These are phyloP conservation scores for Vanessa atalanta DNA, from an alignment of 1,140 invertebrate species.

Conservation along the genomic window DNA sequence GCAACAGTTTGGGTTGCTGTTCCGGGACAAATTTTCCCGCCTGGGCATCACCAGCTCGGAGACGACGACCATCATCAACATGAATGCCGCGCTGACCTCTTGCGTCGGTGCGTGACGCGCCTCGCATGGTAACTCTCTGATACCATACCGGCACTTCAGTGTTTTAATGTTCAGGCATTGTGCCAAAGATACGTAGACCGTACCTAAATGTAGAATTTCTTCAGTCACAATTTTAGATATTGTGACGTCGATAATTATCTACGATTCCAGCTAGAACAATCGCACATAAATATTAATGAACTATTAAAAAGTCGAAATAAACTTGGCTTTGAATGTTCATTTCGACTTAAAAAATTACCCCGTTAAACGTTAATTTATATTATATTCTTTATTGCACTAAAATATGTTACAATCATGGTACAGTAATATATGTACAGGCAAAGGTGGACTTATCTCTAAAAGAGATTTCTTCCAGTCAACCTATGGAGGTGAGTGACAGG, in stretches of 20 bases:
- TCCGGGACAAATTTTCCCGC: constrained; percentile 81
- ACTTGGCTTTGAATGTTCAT: too few species aligned
- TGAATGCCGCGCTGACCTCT: constrained; percentile 83
- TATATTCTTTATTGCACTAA: too few species aligned
- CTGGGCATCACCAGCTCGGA: constrained; percentile 83
- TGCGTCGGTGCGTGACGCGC: constrained; percentile 82
- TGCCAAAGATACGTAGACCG: constrained; percentile 2
- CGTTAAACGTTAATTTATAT: too few species aligned
- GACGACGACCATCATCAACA: constrained; percentile 85
- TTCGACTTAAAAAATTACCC: too few species aligned
- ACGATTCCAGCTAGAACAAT: too few species aligned
- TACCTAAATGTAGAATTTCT: constrained; percentile 1
- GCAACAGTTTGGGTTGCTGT: constrained; percentile 85
- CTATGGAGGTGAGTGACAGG: too few species aligned
- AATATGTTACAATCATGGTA: too few species aligned
- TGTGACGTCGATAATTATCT: not conserved
- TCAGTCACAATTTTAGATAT: not conserved
- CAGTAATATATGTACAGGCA: too few species aligned
- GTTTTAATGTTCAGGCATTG: constrained; percentile 15
- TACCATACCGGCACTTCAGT: constrained; percentile 57
- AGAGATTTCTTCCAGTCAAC: too few species aligned
- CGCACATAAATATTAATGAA: too few species aligned
- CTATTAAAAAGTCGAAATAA: too few species aligned
- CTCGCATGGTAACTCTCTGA: constrained; percentile 67
- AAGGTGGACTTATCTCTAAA: too few species aligned